Evolutionary conservation across 2,888 invertebrate species (phyloP).

Genomic region (Caenorhabditis sp.): DNA sequence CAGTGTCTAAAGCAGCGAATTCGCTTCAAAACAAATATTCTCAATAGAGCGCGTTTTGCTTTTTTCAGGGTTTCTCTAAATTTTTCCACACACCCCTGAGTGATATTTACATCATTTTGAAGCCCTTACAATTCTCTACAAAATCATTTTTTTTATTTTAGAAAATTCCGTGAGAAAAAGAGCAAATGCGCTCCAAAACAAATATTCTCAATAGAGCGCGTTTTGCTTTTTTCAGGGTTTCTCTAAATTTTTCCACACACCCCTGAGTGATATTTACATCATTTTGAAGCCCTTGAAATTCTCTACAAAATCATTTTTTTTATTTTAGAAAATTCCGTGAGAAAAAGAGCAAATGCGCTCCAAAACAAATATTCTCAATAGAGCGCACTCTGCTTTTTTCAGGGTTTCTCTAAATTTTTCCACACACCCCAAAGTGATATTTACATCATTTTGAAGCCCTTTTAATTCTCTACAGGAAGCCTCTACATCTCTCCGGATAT

Average conservation of each 20-base stretch:
- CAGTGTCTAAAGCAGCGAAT: too few relatives aligned
- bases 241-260: neutral
- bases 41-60: too few relatives aligned
- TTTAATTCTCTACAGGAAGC: constrained; percentile 17
- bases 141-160: neutral
- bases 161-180: too few relatives aligned
- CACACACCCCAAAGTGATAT: neutral
- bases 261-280: neutral
- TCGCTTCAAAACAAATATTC: too few relatives aligned
- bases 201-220: neutral
- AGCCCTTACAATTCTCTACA: neutral
- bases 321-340: too few relatives aligned
- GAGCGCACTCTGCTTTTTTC: neutral
- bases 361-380: neutral
- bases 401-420: neutral
- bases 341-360: neutral
- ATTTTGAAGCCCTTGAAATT: constrained; percentile 1
- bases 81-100: too few relatives aligned
- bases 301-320: neutral
- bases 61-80: too few relatives aligned
- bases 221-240: neutral
- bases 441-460: neutral
- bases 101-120: neutral
- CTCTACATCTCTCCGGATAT: constrained; percentile 54
- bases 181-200: neutral